Base-by-base conservation (phyloP, 2,888 invertebrate species). In the Acrobasis suavella region DNA sequence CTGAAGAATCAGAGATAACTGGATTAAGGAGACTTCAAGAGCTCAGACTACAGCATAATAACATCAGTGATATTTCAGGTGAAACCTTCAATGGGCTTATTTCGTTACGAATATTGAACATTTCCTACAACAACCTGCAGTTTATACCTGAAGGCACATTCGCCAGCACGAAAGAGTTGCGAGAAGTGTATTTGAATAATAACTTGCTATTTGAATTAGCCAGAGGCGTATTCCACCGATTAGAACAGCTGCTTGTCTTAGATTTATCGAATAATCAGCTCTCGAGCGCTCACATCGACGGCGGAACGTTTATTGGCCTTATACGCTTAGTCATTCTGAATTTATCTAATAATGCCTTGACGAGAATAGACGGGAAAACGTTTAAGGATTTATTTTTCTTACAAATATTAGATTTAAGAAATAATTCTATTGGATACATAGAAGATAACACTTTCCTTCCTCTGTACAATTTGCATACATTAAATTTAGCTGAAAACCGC, bases 351-450 rank as follows among this genome's bases (percentile, higher is more conserved):
- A 98, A 98, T 79, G 95, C 95, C 50, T 89, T 98, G 72, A 96
- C 96, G 37, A 94, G 96, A 71, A 95, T 98, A 80, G 97, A 97
- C 78, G 95, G 95, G 64, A 94, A 95, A 78, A 96, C 96, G 69
- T 98, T 98, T 87, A 96, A 96, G 84, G 97, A 97, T 85, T 91
- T 98, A 73, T 96, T 96, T 85, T 96, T 97, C 82, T 93, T 98
- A 63, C 97, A 97, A 89, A 97, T 96, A 72, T 94, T 98, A 75
- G 96, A 97, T 88, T 93, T 98, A 84, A 94, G 96, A 75, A 97
- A 97, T 83, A 98, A 98, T 82, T 96, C 96, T 16, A 97, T 98
- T 70, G 96, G 96, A 50, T 96, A 96, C 76, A 95, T 97, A 77
- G 96, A 97, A 87, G 96, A 96, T 74, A 96, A 96, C 78, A 96